Evolutionary conservation across 2,797 vertebrate species (phyloP), one percentile per base, ranked within the genome.

Genomic region (Myotis pilosus): DNA sequence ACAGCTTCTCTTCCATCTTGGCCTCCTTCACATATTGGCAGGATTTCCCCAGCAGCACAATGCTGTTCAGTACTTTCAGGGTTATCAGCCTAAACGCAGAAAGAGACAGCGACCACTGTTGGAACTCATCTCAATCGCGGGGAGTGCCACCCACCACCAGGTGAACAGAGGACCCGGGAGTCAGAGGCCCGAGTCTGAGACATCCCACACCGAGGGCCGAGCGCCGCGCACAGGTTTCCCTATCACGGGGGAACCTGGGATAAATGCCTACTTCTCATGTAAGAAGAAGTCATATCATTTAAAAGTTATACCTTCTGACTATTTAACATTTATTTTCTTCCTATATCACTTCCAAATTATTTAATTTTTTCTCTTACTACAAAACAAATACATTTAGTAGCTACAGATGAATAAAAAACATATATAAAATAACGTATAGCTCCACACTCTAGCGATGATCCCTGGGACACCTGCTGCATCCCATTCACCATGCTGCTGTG

Each of bases 1-100:
- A 99, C 93, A 99, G 97, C 97, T 99, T 99, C 94, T 99, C 99
- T 96, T 99, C 99, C 99, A 99, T 99, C 96, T 99, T 99, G 97
- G 99, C 99, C 87, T 99, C 98, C 96, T 99, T 99, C 60, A 99
- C 99, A 71, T 99, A 99, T 36, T 99, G 98, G 95, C 99, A 99
- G 0, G 99, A 99, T 95, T 99, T 99, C 23, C 99, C 99, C 97
- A 99, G 97, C 38, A 99, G 98, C 94, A 99, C 98, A 5, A 99
- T 99, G 92, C 99, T 99, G 97, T 99, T 99, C 86, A 99, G 98
- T 57, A 99, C 98, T 98, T 99, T 99, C 3, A 99, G 98, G 25
- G 99, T 99, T 89, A 99, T 99, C 96, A 99, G 97, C 88, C 99
- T 99, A 86, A 57, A 97, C 97, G 92, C 95, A 8, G 19, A 92